phyloP scores from a whole-genome alignment of 30 jellyfish, hydroid and myxozoan species.

The Chrysaora quinquecirrha region DNA sequence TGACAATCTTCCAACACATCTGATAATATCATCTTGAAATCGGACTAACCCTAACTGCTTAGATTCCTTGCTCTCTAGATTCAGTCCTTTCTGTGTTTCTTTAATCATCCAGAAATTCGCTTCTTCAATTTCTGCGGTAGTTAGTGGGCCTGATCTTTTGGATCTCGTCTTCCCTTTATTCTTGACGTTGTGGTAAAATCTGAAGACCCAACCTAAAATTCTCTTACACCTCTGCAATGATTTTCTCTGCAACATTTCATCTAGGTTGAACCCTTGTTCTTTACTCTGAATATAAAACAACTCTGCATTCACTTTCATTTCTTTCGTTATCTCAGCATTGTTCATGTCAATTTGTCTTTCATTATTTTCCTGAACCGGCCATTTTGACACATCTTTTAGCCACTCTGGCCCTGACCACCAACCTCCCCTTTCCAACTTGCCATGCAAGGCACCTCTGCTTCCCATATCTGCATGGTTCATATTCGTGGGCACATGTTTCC shows the following conservation, averaged over 20 bases:
- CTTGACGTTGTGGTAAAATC: neutral
- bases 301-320: neutral
- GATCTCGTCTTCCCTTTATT: neutral
- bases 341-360: conserved; percentile 32
- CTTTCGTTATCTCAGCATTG: neutral
- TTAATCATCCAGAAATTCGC: neutral
- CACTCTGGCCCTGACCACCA: conserved; percentile 61
- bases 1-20: conserved; percentile 15
- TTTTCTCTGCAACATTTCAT: neutral
- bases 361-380: conserved; percentile 35
- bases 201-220: neutral
- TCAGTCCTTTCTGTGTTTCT: neutral
- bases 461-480: conserved; percentile 55
- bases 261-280: neutral
- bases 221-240: neutral
- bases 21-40: neutral
- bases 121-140: neutral
- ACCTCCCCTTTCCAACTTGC: conserved; percentile 3
- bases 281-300: too few relatives aligned
- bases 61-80: conserved; percentile 29
- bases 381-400: conserved; percentile 27
- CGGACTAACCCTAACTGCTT: conserved; percentile 17
- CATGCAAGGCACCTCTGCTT: conserved; percentile 30
- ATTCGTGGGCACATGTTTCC: conserved; percentile 64
- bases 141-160: neutral